phyloP scores from a whole-genome alignment of 2,888 invertebrate species.

The Agrotis clavis region DNA sequence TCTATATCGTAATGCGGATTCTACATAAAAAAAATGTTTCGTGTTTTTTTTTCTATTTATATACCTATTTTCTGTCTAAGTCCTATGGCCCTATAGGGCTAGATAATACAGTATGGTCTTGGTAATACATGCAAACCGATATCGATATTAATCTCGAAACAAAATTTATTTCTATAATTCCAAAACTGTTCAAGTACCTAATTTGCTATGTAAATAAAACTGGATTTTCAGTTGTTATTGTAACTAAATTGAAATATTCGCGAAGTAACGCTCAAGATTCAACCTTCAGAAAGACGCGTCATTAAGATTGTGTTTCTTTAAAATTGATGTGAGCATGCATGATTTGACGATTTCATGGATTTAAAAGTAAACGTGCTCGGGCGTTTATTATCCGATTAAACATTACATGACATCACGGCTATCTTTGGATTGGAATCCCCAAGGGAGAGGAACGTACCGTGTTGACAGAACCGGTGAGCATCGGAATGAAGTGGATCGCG shows the following conservation, averaged over 20 bases:
- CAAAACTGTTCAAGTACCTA: neutral
- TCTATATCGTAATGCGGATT: too few species aligned
- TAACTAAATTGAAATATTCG: neutral
- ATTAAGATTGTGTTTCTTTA: conserved; percentile 21
- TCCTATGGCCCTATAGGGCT: too few species aligned
- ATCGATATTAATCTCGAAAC: neutral
- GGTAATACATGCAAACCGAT: too few species aligned
- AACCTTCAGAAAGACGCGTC: conserved; percentile 8
- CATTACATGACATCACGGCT: neutral
- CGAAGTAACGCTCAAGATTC: neutral
- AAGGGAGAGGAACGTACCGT: too few species aligned
- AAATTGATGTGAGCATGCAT: conserved; percentile 35
- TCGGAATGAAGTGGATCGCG: too few species aligned
- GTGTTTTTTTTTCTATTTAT: too few species aligned
- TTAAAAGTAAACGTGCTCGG: conserved; percentile 31
- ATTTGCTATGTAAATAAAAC: neutral
- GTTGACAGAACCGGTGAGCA: too few species aligned
- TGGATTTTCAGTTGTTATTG: neutral
- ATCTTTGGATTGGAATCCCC: too few species aligned
- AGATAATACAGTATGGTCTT: too few species aligned
- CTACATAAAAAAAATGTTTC: too few species aligned
- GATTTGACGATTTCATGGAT: conserved; percentile 42
- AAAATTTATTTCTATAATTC: neutral
- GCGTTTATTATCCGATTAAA: conserved; percentile 19
- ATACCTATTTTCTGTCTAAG: too few species aligned